Base-by-base conservation (phyloP, 2,797 vertebrate genomes). In the Rhinogobio ventralis region DNA sequence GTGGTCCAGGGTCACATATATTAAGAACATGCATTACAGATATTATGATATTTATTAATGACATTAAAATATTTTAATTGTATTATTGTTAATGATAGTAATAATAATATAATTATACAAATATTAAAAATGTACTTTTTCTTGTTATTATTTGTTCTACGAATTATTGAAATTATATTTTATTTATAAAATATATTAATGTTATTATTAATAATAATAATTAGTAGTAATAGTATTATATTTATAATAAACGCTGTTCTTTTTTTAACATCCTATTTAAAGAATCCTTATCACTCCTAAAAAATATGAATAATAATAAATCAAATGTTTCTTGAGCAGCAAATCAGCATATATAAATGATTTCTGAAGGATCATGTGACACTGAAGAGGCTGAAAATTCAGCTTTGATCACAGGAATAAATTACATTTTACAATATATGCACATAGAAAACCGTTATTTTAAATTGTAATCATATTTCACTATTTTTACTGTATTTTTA, bases 351-450 rank as follows among this genome's bases (percentile, higher is more conserved):
- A 68, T 68, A 3, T 14, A 0, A 15, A 3, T 72, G 7, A 72
- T 28, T 72, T 46, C n/a, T 46, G 39, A 46, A 46, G 62, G 69
- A 49, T 49, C 69, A 49, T 72, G 14, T 36, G 36, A 36, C 36
- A 36, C 36, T 36, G 33, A 33, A 33, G 36, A 6, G n/a, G n/a
- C n/a, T n/a, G n/a, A n/a, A 36, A 36, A 36, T 36, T 36, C 66
- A 68, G 66, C 19, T 20, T 1, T 6, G 19, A 68, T 67, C 8
- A 67, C 66, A 1, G 19, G 1, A 68, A 69, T 69, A 7, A 69
- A 42, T 39, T 13, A 42, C 20, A 30, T 0, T 19, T 11, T 13
- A 19, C 0, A 1, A 0, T 2, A 73, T 49, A 73, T 46, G 17
- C 1, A 46, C 4, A 25, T 1, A 74, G 9, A 74, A 23, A 53